Evolutionary conservation across 2,888 invertebrate species (phyloP), one percentile per base, ranked within the genome.

Genomic region (Apoderus coryli): DNA sequence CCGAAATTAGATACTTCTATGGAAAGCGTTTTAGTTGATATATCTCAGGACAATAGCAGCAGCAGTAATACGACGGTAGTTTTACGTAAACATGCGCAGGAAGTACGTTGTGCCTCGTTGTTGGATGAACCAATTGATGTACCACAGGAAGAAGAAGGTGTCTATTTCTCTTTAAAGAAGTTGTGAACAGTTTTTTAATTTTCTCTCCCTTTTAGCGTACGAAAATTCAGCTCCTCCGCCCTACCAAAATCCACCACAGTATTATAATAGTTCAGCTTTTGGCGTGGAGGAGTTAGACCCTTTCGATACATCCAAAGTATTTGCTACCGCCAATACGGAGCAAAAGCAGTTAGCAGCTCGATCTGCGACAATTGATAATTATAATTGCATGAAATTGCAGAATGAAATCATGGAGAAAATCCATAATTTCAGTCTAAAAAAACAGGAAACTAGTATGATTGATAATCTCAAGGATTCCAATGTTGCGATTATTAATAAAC

Each of bases 101-200:
- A 43, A 28, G 38, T 53, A 38, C 40, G 45, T 38, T 41, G 53
- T 46, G 34, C 51, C 42, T 77, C 76, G 10, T 59, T 81, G 40
- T 56, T 81, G 1, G 80, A 80, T 50, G 73, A 76, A 42, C 78
- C 80, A 0, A 79, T 79, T 30, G 77, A 79, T 52, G 69, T 74
- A 25, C 73, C 74, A 2, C 63, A 70, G 59, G 48, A 65, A 38
- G 19, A n/a, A 7, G n/a, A 19, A 19, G n/a, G n/a, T n/a, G n/a
- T n/a, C n/a, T n/a, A n/a, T n/a, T n/a, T n/a, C n/a, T n/a, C n/a
- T n/a, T n/a, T n/a, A n/a, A n/a, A n/a, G n/a, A n/a, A n/a, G n/a
- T n/a, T n/a, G n/a, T n/a, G n/a, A n/a, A n/a, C n/a, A n/a, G n/a
- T n/a, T n/a, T n/a, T n/a, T n/a, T n/a, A n/a, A n/a, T n/a, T n/a